phyloP scores from a whole-genome alignment of 2,113 vertebrate genomes.

The Hassar affinis region DNA sequence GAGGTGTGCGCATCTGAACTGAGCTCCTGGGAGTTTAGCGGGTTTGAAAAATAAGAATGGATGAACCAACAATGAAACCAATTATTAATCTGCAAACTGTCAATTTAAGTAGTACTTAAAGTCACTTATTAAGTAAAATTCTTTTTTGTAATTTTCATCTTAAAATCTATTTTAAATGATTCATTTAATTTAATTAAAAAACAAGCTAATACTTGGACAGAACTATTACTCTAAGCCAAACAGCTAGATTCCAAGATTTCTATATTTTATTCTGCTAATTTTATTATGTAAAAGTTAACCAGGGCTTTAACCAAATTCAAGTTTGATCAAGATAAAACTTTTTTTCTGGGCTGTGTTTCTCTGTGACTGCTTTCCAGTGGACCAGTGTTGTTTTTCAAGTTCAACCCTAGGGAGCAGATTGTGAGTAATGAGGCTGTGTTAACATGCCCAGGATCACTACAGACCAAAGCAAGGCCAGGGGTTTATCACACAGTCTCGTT shows the following conservation, averaged over 20 bases:
- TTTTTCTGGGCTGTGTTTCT: slow-evolving; percentile 55
- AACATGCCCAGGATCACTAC: slow-evolving; percentile 68
- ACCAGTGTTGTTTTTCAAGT: slow-evolving; percentile 62
- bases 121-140: not conserved
- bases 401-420: slow-evolving; percentile 68
- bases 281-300: slow-evolving; percentile 15
- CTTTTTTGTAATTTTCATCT: not conserved
- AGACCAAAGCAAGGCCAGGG: slow-evolving; percentile 57
- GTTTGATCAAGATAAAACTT: slow-evolving; percentile 67
- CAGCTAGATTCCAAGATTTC: not conserved
- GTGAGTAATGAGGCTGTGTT: slow-evolving; percentile 71
- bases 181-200: not conserved
- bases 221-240: not conserved
- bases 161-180: too few relatives aligned
- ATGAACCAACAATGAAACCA: not conserved
- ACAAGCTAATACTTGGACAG: not conserved
- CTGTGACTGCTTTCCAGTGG: slow-evolving; percentile 57
- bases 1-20: not conserved
- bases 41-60: not conserved
- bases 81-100: not conserved
- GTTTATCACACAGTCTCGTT: slow-evolving; percentile 68
- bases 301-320: slow-evolving; percentile 52
- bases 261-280: slow-evolving; percentile 1
- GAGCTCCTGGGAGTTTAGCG: not conserved
- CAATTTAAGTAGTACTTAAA: not conserved